Evolutionary conservation across 2,113 vertebrate species (phyloP).

Genomic region (Alosa alosa): DNA sequence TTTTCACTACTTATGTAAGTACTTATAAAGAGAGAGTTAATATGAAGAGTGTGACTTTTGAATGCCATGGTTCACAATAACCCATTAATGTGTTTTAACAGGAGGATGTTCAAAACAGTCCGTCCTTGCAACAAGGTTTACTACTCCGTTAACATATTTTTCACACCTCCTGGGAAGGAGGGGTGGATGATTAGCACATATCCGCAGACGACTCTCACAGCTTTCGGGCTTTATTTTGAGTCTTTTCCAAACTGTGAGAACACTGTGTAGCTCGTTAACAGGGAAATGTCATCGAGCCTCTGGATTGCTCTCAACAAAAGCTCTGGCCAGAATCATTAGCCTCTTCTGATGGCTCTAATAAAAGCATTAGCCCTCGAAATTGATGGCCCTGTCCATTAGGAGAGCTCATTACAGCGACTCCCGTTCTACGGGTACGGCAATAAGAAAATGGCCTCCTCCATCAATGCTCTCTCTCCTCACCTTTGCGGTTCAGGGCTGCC

Average conservation of each 20-base stretch:
- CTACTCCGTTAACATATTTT: not conserved
- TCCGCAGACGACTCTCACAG: not conserved
- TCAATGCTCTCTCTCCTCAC: not conserved
- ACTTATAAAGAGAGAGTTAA: too few species aligned
- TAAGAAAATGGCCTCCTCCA: constrained; percentile 20
- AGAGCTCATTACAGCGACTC: not conserved
- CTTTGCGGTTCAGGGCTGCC: not conserved
- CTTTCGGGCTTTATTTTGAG: not conserved
- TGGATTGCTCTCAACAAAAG: not conserved
- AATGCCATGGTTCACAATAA: not conserved
- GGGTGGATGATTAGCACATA: not conserved
- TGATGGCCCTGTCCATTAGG: constrained; percentile 20
- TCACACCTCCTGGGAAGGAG: not conserved
- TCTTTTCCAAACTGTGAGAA: not conserved
- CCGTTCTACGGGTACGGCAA: not conserved
- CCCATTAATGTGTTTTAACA: not conserved
- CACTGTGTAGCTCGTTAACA: not conserved
- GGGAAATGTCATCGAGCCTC: not conserved
- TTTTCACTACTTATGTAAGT: too few species aligned
- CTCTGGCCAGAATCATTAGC: not conserved
- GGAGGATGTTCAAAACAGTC: not conserved
- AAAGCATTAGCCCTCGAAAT: constrained; percentile 6
- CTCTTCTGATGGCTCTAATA: constrained; percentile 20
- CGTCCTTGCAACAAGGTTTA: not conserved
- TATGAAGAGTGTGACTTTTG: not conserved